These are phyloP conservation scores for Eilema caniola DNA, from an alignment of 2,888 invertebrate genomes.

Conservation along the genomic window DNA sequence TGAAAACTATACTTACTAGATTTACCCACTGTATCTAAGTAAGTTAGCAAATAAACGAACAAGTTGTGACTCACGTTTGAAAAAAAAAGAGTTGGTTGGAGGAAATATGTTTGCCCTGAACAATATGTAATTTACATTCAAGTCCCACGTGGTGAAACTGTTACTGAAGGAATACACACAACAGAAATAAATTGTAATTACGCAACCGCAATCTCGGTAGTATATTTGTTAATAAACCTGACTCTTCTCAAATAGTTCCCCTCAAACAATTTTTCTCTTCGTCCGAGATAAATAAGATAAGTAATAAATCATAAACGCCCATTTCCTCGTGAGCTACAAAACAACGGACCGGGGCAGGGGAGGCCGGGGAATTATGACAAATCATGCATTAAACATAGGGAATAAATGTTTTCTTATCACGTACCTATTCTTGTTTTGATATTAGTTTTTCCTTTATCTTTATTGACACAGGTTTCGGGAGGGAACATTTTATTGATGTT, in stretches of 20 bases:
- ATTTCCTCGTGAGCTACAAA: conserved; percentile 82
- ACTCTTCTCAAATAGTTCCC: conserved; percentile 70
- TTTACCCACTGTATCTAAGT: neutral
- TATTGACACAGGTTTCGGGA: conserved; percentile 85
- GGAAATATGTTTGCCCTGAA: neutral
- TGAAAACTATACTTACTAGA: too few relatives aligned
- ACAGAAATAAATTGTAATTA: conserved; percentile 62
- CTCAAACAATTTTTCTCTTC: conserved; percentile 74
- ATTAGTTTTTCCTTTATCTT: conserved; percentile 87
- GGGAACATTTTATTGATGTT: conserved; percentile 77
- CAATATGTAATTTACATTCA: conserved; percentile 25
- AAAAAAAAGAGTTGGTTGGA: conserved; percentile 19
- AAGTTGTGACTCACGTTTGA: neutral
- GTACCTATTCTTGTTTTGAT: conserved; percentile 86
- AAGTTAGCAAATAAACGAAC: neutral
- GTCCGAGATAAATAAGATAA: conserved; percentile 83
- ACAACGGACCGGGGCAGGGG: conserved; percentile 78
- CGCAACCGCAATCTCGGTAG: conserved; percentile 64
- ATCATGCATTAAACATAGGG: conserved; percentile 87
- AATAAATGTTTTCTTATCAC: conserved; percentile 88
- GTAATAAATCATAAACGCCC: conserved; percentile 82
- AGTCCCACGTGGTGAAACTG: conserved; percentile 32
- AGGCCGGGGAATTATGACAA: conserved; percentile 86
- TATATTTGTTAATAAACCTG: conserved; percentile 78
- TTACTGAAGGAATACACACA: conserved; percentile 29